phyloP scores from a whole-genome alignment of 92 coral and sea anemone genomes.

The Nematostella vectensis region DNA sequence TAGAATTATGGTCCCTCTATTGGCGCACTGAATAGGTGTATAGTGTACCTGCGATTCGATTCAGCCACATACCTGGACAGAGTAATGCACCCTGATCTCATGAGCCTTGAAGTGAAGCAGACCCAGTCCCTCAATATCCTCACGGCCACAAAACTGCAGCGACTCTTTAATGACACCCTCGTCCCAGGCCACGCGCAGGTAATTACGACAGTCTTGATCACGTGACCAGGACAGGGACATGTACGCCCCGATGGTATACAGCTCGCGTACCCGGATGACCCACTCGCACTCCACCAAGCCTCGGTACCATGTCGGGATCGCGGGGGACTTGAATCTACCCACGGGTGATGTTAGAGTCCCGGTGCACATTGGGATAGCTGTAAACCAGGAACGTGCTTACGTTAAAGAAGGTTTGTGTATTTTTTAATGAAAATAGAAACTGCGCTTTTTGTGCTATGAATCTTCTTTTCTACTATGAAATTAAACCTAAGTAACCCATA shows the following conservation, averaged over 20 bases:
- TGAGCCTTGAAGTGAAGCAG: conserved; percentile 44
- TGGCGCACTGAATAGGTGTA: too few relatives aligned
- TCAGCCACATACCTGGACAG: conserved; percentile 38
- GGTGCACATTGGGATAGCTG: conserved; percentile 67
- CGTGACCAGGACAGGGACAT: conserved; percentile 58
- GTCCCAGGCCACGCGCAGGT: conserved; percentile 29
- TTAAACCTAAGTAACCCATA: too few relatives aligned
- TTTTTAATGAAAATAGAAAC: neutral
- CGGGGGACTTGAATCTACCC: conserved; percentile 63
- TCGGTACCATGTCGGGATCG: conserved; percentile 56
- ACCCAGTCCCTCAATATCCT: conserved; percentile 48
- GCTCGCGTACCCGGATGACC: conserved; percentile 58
- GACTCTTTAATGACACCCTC: conserved; percentile 36
- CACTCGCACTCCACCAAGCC: conserved; percentile 70
- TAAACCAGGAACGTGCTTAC: too few relatives aligned
- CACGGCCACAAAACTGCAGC: conserved; percentile 54
- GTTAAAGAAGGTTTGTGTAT: too few relatives aligned
- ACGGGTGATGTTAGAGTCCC: conserved; percentile 36
- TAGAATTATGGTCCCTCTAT: too few relatives aligned
- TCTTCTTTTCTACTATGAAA: too few relatives aligned
- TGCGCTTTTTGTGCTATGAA: neutral
- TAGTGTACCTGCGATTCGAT: too few relatives aligned
- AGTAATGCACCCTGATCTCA: conserved; percentile 46
- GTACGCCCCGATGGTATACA: conserved; percentile 51
- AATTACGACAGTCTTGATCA: conserved; percentile 52